phyloP scores from a whole-genome alignment of 2,888 invertebrate genomes.

The Marronus borbonicus region DNA sequence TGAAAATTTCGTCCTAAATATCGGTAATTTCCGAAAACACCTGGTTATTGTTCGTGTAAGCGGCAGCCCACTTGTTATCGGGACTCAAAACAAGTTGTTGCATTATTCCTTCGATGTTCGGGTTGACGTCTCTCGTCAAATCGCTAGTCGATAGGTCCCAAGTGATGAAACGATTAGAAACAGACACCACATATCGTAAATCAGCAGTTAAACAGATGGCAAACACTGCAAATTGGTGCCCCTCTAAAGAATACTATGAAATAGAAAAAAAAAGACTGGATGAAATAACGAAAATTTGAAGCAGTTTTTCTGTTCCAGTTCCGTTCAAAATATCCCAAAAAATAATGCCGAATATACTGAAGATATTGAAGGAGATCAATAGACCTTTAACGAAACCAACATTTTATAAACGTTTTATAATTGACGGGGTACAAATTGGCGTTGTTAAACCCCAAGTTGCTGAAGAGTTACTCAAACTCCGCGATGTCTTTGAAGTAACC shows the following conservation, averaged over 20 bases:
- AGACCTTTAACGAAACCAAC: not conserved
- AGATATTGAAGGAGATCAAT: conserved; percentile 14
- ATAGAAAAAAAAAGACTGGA: not conserved
- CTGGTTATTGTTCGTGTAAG: conserved; percentile 96
- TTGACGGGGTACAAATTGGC: conserved; percentile 6
- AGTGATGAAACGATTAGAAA: conserved; percentile 96
- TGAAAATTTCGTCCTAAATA: no score
- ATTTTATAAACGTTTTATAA: not conserved
- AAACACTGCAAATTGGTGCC: conserved; percentile 98
- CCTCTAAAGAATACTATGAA: conserved; percentile 92
- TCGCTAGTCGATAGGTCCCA: conserved; percentile 98
- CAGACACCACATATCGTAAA: conserved; percentile 93
- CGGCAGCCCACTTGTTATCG: conserved; percentile 96
- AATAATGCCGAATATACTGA: conserved; percentile 18
- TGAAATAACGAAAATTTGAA: not conserved
- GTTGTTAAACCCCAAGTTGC: conserved; percentile 9
- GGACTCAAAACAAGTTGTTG: conserved; percentile 93
- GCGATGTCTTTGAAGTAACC: not conserved
- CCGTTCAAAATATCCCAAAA: not conserved
- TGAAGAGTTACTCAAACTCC: not conserved
- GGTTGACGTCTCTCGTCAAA: conserved; percentile 92
- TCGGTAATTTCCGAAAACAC: conserved; percentile 54
- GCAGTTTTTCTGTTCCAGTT: conserved; percentile 32
- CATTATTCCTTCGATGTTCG: conserved; percentile 96
- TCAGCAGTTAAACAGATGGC: conserved; percentile 92